Conservation (phyloP, 2,113 vertebrate genomes). For the Centrocercus urophasianus region DNA sequence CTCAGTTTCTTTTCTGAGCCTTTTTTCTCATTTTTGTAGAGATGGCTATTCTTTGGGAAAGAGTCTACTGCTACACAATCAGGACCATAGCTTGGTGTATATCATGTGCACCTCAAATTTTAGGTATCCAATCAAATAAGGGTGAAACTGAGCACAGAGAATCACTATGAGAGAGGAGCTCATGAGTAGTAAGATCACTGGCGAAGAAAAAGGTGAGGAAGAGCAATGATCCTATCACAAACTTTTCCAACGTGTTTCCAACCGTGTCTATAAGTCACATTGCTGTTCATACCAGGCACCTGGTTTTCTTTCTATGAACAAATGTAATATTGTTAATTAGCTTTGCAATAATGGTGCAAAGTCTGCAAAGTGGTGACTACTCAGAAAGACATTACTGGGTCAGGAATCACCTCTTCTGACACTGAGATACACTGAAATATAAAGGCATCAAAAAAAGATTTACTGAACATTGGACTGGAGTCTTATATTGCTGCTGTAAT, state of each 20-base stretch:
- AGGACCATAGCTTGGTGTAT: not conserved
- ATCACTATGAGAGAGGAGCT: not conserved
- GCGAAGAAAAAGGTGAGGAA: not conserved
- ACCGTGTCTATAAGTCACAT: accelerated
- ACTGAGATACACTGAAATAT: not conserved
- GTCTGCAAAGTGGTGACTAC: not conserved
- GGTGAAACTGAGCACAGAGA: not conserved
- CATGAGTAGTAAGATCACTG: not conserved
- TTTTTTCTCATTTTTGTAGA: not conserved
- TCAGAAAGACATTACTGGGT: not conserved
- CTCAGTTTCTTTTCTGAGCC: not conserved
- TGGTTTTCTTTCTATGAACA: not conserved
- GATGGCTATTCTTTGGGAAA: not conserved
- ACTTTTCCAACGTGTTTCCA: not conserved
- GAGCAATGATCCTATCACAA: not conserved
- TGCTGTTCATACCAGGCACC: not conserved
- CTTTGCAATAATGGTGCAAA: not conserved
- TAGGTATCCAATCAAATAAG: not conserved
- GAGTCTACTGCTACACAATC: not conserved
- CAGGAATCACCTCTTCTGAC: not conserved
- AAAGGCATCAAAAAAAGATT: not conserved
- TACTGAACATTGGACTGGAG: not conserved
- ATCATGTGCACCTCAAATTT: not conserved
- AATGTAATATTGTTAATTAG: not conserved
- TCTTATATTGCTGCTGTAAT: not conserved